A percentile compares a stretch with the other conserved stretches of the same genome.
phyloP scores from a whole-genome alignment of 2,113 vertebrate species.

The Rhizomys pruinosus region DNA sequence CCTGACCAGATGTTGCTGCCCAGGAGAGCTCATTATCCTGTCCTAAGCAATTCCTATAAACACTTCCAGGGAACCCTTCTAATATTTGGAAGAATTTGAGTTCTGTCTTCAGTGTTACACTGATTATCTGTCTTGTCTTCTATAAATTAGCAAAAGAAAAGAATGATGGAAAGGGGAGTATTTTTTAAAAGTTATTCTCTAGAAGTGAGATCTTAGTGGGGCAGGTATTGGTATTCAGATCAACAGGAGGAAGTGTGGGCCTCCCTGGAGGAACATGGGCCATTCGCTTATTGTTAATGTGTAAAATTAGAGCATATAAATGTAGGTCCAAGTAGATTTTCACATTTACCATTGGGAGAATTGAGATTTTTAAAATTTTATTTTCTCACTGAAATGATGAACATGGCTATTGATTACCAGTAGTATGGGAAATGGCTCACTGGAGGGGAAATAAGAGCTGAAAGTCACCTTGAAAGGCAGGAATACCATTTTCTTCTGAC shows the following conservation, averaged over 20 bases:
- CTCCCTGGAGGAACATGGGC: not conserved
- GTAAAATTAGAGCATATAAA: not conserved
- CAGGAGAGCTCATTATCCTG: not conserved
- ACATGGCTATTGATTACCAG: not conserved
- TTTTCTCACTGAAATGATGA: constrained; percentile 40
- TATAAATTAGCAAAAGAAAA: not conserved
- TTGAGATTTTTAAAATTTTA: not conserved
- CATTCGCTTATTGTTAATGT: not conserved
- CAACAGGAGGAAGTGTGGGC: not conserved
- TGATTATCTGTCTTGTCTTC: not conserved
- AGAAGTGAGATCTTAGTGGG: not conserved
- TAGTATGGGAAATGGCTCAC: not conserved
- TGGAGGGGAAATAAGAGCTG: not conserved
- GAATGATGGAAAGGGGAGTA: not conserved
- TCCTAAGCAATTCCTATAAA: not conserved
- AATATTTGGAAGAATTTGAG: not conserved
- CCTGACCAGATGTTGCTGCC: not conserved
- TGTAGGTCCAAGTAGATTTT: not conserved
- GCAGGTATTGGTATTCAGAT: not conserved
- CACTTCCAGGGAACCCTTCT: not conserved
- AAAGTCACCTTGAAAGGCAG: not conserved
- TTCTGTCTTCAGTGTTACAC: not conserved
- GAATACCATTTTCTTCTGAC: not conserved
- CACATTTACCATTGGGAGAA: not conserved
- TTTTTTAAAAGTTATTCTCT: not conserved